Evolutionary conservation across 2,888 invertebrate genomes (phyloP).

Genomic region (Idaea straminata): DNA sequence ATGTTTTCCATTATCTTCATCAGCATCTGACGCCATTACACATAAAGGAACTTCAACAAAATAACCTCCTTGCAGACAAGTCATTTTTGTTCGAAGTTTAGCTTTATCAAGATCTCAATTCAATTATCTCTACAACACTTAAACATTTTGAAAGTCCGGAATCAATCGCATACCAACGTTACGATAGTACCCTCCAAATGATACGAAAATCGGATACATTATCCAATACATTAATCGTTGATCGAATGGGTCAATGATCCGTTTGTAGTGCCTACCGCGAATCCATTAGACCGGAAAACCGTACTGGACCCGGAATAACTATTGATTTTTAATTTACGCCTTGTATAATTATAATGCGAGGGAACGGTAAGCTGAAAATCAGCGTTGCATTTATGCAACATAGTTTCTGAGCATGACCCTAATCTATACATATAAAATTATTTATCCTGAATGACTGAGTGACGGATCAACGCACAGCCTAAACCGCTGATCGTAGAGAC

Average conservation of each 20-base stretch:
- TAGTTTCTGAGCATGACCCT: too few relatives aligned
- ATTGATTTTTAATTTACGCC: slow-evolving; percentile 62
- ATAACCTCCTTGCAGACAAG: too few relatives aligned
- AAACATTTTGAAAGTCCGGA: neutral
- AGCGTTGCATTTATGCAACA: too few relatives aligned
- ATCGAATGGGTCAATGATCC: slow-evolving; percentile 1
- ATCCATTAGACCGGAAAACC: slow-evolving; percentile 61
- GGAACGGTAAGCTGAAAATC: neutral
- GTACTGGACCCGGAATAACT: slow-evolving; percentile 46
- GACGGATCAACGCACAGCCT: too few relatives aligned
- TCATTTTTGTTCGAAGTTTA: too few relatives aligned
- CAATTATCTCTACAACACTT: neutral
- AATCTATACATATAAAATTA: too few relatives aligned
- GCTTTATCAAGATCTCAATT: neutral
- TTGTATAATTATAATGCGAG: slow-evolving; percentile 11
- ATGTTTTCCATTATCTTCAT: too few relatives aligned
- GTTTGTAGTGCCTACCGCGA: slow-evolving; percentile 33
- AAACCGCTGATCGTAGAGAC: too few relatives aligned
- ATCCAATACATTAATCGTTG: slow-evolving; percentile 1
- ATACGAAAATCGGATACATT: neutral
- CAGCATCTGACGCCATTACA: too few relatives aligned
- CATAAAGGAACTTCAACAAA: too few relatives aligned
- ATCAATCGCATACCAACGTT: neutral
- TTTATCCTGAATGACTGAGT: too few relatives aligned
- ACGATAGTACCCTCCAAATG: neutral